Base-by-base conservation (phyloP, 1,140 invertebrate species). In the Dendroctonus ponderosae region DNA sequence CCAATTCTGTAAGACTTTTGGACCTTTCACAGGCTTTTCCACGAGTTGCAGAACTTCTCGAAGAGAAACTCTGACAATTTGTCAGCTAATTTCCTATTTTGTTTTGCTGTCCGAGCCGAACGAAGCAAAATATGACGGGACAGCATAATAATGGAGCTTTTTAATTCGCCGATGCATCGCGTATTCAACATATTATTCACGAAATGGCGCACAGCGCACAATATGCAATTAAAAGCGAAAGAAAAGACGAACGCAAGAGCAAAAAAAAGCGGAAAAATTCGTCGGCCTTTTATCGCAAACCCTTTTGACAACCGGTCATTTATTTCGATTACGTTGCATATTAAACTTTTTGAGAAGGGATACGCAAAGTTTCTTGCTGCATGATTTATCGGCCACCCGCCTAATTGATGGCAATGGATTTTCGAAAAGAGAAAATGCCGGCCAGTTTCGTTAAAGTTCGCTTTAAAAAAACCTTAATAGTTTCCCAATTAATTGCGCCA, bases 311-410 rank as follows among this genome's bases (percentile, higher is more conserved):
- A 71, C 71, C 69, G 63, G 67, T 74, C 69, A 72, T 74, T 74
- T 74, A 72, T 74, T 74, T 71, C 69, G 69, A 74, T 74, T 74
- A 74, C 72, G 58, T 48, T 74, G 72, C 69, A 70, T 67, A 74
- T 74, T 74, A 72, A 72, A 70, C 70, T 69, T 72, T 72, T n/a
- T 12, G 41, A 53, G 53, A 53, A 26, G 39, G 61, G 41, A 64
- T 70, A 64, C 63, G 61, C 51, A 67, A 63, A 70, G 69, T 63
- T 70, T 66, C 57, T 26, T 26, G 46, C 11, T 61, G 50, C n/a
- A 71, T 64, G 66, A 70, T 54, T 67, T 63, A 60, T 70, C 46
- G 60, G 61, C 70, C 70, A 67, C 61, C 70, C 70, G 63, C 68
- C 62, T 67, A 64, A 46, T 64, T 64, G 49, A 64, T 49, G n/a